Percentiles rank a stretch among this genome's conserved stretches.
Conservation (phyloP, 2,113 vertebrate genomes). For the Stomatorhinus ivindoensis region DNA sequence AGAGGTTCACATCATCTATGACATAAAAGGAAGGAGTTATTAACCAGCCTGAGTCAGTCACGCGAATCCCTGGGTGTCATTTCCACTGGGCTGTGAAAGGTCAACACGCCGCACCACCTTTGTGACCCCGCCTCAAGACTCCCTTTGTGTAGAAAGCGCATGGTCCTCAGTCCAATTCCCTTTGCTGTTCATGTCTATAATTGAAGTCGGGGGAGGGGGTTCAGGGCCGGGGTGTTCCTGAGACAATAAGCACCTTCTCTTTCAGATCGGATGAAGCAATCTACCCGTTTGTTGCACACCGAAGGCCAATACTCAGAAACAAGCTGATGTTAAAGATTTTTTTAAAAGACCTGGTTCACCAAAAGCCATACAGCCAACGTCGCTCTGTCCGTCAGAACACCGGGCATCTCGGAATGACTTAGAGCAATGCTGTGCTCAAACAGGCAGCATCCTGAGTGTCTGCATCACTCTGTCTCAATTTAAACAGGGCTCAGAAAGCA, state of each 20-base stretch:
- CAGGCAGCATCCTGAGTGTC: slow-evolving; percentile 25
- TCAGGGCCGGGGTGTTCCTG: background rate
- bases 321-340: background rate
- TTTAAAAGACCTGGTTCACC: background rate
- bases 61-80: slow-evolving; percentile 6
- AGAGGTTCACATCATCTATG: slow-evolving; percentile 6
- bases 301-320: background rate
- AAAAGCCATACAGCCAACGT: background rate
- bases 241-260: background rate
- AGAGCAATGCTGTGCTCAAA: slow-evolving; percentile 39
- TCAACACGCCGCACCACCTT: slow-evolving; percentile 19
- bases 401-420: slow-evolving; percentile 34
- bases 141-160: slow-evolving; percentile 15
- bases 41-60: slow-evolving; percentile 17
- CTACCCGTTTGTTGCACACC: background rate
- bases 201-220: background rate
- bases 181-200: background rate
- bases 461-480: background rate
- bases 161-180: background rate
- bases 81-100: slow-evolving; percentile 33
- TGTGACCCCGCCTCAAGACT: slow-evolving; percentile 6
- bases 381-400: slow-evolving; percentile 38
- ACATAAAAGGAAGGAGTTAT: slow-evolving; percentile 17
- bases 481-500: background rate
- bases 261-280: background rate